Evolutionary conservation across 2,888 invertebrate genomes (phyloP).

Genomic region (Oligia latruncula): DNA sequence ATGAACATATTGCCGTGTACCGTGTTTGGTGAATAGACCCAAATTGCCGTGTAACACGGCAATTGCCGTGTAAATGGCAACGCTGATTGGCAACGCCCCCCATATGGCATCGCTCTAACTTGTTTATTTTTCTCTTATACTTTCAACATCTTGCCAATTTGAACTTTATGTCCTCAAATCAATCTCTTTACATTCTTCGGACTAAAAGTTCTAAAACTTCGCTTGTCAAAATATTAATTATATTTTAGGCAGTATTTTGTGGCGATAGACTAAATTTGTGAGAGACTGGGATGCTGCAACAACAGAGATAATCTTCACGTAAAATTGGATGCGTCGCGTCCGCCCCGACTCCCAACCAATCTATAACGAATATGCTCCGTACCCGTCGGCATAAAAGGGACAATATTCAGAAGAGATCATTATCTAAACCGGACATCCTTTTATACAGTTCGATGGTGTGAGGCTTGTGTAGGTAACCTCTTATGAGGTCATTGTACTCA

Average conservation of each 20-base stretch:
- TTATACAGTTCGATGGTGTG: slow-evolving; percentile 42
- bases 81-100: too few species aligned
- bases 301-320: slow-evolving; percentile 80
- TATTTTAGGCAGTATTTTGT: slow-evolving; percentile 71
- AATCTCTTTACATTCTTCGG: slow-evolving; percentile 3
- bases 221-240: slow-evolving; percentile 62
- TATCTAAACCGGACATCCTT: slow-evolving; percentile 56
- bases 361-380: slow-evolving; percentile 65
- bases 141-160: neutral
- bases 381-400: slow-evolving; percentile 56
- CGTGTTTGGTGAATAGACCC: too few species aligned
- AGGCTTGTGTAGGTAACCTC: slow-evolving; percentile 11
- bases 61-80: too few species aligned
- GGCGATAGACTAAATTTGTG: slow-evolving; percentile 73
- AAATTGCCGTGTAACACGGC: too few species aligned
- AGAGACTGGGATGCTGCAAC: slow-evolving; percentile 75
- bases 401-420: slow-evolving; percentile 57
- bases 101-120: neutral
- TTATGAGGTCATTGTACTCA: too few species aligned
- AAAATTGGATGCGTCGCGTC: slow-evolving; percentile 78
- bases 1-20: too few species aligned
- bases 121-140: neutral
- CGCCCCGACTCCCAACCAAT: slow-evolving; percentile 57
- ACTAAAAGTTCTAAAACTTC: slow-evolving; percentile 59
- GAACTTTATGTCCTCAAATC: slow-evolving; percentile 1